phyloP scores from a whole-genome alignment of 2,888 invertebrate species.

The Caenorhabditis auriculariae region DNA sequence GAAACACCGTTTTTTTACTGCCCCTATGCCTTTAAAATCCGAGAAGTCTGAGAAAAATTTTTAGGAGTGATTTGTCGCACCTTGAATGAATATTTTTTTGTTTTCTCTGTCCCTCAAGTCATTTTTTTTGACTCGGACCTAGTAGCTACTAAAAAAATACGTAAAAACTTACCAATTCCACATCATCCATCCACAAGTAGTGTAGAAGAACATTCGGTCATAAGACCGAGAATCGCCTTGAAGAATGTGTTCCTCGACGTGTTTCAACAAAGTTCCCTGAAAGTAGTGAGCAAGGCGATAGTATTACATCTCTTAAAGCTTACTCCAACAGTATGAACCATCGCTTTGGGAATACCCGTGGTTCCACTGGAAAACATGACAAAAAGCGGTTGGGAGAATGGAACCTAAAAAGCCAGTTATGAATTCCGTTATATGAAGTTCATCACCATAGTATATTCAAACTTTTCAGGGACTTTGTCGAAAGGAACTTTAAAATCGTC shows the following conservation, averaged over 20 bases:
- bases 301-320: constrained; percentile 37
- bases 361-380: constrained; percentile 72
- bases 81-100: too few relatives aligned
- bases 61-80: too few relatives aligned
- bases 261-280: constrained; percentile 70
- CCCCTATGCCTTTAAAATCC: too few relatives aligned
- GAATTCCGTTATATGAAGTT: constrained; percentile 1
- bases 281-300: too few relatives aligned
- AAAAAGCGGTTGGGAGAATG: constrained; percentile 70
- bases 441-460: constrained; percentile 23
- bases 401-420: constrained; percentile 65
- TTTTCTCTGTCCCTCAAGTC: too few relatives aligned
- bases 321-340: constrained; percentile 70
- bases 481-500: constrained; percentile 27
- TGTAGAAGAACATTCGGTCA: constrained; percentile 70
- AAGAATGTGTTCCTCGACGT: constrained; percentile 69
- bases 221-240: constrained; percentile 67
- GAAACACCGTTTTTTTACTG: too few relatives aligned
- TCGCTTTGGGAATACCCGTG: constrained; percentile 71
- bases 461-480: constrained; percentile 11
- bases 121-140: too few relatives aligned
- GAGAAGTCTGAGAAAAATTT: too few relatives aligned
- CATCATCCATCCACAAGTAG: constrained; percentile 72
- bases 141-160: neutral
- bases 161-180: constrained; percentile 69